A percentile compares a stretch with the other conserved stretches of the same genome.
Evolutionary conservation across 2,888 invertebrate species (phyloP).

Genomic region (Drosophila pseudotalamancana): DNA sequence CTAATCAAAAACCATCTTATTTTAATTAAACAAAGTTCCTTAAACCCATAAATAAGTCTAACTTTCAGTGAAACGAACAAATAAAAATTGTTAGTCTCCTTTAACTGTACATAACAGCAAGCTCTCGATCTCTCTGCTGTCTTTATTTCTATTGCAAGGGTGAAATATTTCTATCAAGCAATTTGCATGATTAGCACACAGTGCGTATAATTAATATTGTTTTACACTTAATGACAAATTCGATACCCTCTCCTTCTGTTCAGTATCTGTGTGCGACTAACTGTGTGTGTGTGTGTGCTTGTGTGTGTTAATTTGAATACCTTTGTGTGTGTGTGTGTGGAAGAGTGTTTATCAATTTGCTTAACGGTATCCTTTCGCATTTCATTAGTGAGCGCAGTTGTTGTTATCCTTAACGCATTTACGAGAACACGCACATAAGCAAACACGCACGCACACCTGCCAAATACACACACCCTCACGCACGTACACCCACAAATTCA

Average conservation of each 20-base stretch:
- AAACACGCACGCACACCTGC: slow-evolving; percentile 11
- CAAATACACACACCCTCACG: slow-evolving; percentile 2
- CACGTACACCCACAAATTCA: slow-evolving; percentile 20
- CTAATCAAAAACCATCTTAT: too few relatives aligned
- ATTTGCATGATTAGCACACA: slow-evolving; percentile 39
- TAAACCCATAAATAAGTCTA: too few relatives aligned
- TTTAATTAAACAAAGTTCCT: too few relatives aligned
- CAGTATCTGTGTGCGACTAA: neutral
- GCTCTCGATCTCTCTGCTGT: too few relatives aligned
- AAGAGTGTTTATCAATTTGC: slow-evolving; percentile 57
- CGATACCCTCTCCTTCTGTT: neutral
- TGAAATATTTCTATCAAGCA: slow-evolving; percentile 3
- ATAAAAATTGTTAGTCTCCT: too few relatives aligned
- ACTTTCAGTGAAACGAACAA: too few relatives aligned
- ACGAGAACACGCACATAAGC: slow-evolving; percentile 34
- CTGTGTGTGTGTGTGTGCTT: slow-evolving; percentile 7
- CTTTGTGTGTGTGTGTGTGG: slow-evolving; percentile 1
- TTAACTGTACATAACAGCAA: too few relatives aligned
- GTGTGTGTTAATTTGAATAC: slow-evolving; percentile 9
- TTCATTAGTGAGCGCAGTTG: slow-evolving; percentile 20
- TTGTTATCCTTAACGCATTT: slow-evolving; percentile 23
- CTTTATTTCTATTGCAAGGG: too few relatives aligned
- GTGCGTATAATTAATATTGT: slow-evolving; percentile 68
- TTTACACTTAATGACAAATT: slow-evolving; percentile 36
- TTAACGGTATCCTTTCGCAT: slow-evolving; percentile 38